These are phyloP conservation scores for Acanthisitta chloris DNA, from an alignment of 2,113 vertebrate species.

Conservation along the genomic window DNA sequence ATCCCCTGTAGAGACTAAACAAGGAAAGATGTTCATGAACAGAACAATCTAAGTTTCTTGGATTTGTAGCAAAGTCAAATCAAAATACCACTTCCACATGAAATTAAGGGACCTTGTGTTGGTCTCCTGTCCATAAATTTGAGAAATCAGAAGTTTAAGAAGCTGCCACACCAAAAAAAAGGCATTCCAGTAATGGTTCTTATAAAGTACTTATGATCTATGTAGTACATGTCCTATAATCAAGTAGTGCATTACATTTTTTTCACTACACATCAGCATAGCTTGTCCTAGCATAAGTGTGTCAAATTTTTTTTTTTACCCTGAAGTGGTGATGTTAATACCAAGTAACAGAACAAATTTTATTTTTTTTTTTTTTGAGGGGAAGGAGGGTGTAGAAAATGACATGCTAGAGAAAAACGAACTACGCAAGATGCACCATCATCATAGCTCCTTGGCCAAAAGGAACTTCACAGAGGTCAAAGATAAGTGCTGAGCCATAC, in stretches of 20 bases:
- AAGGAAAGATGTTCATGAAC: background rate
- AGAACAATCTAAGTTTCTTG: background rate
- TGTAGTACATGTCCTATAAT: background rate
- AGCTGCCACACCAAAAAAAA: background rate
- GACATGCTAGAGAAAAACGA: background rate
- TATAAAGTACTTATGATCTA: background rate
- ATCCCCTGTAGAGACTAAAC: background rate
- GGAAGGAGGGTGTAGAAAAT: background rate
- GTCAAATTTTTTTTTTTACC: no score
- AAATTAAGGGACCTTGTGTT: background rate
- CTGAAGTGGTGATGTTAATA: no score
- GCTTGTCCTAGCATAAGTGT: background rate
- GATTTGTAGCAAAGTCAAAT: background rate
- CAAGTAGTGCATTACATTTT: background rate
- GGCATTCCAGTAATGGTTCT: background rate
- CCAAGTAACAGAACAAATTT: background rate
- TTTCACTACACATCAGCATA: background rate
- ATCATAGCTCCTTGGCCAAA: background rate
- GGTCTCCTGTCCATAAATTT: background rate
- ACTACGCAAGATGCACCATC: background rate
- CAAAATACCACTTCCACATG: background rate
- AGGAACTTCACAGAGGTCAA: background rate
- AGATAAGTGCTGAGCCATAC: rapidly evolving
- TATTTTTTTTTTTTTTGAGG: background rate
- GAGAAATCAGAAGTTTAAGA: background rate